Conservation (phyloP, 2,888 invertebrate genomes). For the Alloplasta piceator region DNA sequence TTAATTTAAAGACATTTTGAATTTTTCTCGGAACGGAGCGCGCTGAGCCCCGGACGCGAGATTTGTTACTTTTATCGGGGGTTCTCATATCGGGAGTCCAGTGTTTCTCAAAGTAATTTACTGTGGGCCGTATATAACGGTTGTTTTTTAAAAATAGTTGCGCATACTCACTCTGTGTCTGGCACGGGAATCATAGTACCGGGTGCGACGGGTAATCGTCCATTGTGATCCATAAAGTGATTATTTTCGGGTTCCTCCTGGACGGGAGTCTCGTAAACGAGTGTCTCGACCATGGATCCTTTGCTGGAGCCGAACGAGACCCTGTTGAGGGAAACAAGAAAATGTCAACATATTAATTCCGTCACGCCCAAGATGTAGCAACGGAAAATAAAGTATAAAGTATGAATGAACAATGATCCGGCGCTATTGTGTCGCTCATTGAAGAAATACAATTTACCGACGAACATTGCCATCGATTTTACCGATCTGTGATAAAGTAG, state of each 20-base stretch:
- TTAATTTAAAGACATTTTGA: too few species aligned
- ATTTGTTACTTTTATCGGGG: too few species aligned
- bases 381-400: not conserved
- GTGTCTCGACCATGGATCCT: conserved; percentile 97
- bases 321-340: conserved; percentile 84
- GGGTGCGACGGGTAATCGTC: conserved; percentile 78
- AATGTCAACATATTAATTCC: not conserved
- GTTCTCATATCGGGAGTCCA: too few species aligned
- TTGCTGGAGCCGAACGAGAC: conserved; percentile 97
- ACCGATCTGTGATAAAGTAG: not conserved
- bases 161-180: conserved; percentile 82
- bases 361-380: not conserved
- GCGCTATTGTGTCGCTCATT: too few species aligned
- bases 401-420: not conserved
- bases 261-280: conserved; percentile 92
- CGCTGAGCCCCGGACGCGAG: too few species aligned
- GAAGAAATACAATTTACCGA: conserved; percentile 5
- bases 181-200: conserved; percentile 79
- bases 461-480: conserved; percentile 18
- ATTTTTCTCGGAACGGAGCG: too few species aligned
- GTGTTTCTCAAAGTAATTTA: too few species aligned
- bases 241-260: conserved; percentile 92
- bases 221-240: conserved; percentile 83
- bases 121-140: too few species aligned
- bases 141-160: too few species aligned